Conservation (phyloP, 2,113 vertebrate genomes). For the Leucosticte australis region DNA sequence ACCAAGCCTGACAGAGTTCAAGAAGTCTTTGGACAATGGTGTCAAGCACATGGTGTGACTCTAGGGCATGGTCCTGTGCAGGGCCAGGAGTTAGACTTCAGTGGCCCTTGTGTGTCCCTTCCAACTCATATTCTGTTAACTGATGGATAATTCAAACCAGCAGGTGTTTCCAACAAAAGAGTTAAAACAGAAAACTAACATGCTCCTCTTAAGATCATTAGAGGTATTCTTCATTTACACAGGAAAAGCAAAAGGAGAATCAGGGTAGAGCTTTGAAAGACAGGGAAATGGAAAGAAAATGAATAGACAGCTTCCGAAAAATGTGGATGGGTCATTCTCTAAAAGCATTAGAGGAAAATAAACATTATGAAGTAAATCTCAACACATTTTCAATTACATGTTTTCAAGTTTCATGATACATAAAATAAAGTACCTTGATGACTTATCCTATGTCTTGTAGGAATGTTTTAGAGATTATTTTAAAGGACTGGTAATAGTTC, state of each 20-base stretch:
- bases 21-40: accelerated
- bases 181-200: not conserved
- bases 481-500: not conserved
- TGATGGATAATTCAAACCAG: not conserved
- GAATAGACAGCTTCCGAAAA: not conserved
- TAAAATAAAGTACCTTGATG: not conserved
- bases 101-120: not conserved
- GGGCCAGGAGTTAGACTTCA: too few relatives aligned
- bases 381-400: not conserved
- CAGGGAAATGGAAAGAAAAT: not conserved
- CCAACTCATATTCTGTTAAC: not conserved
- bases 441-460: not conserved
- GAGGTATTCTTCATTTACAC: not conserved
- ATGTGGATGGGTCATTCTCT: not conserved
- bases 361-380: not conserved
- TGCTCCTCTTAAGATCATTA: not conserved
- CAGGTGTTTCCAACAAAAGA: not conserved
- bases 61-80: not conserved
- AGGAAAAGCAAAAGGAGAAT: not conserved
- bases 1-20: not conserved
- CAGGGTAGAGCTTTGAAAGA: not conserved
- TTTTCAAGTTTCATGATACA: not conserved
- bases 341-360: not conserved
- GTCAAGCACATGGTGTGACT: not conserved
- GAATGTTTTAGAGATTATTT: not conserved